Evolutionary conservation across 2,888 invertebrate species (phyloP), one percentile per base, ranked within the genome.

Genomic region (Clepsis dumicolana): DNA sequence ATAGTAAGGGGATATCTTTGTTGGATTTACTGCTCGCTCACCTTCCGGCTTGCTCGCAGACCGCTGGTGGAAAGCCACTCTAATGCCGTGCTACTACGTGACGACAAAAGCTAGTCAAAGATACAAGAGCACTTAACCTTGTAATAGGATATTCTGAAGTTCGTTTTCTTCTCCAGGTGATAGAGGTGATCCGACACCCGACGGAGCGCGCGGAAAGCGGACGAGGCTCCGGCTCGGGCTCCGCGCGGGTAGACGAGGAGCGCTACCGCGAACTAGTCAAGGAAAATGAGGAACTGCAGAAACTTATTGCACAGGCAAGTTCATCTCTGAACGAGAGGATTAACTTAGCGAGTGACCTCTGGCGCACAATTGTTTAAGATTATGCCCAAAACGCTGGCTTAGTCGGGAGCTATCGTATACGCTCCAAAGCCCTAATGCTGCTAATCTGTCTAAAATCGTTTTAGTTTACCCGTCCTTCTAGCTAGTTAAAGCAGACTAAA

Each of bases 241-340:
- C 97, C 32, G 97, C 97, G 77, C 90, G 91, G 3, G 99, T 98
- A 81, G 99, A 99, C 81, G 99, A 99, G 85, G 99, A 99, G 87
- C 95, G 97, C 73, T 98, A 98, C 89, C 97, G 98, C 81, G 98
- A 98, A 83, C 94, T 99, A 67, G 95, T 98, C 67, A 96, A 95
- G 72, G 99, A 99, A 93, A 99, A 99, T 89, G 99, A 99, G 84
- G 98, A 99, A 83, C 94, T 99, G 73, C 98, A 99, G 94, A 97
- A 97, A 92, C 96, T 99, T 77, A 99, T 99, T 85, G 96, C 97
- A 75, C 97, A 97, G 95, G 99, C 98, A 16, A 32, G 12, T 18
- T 8, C n/a, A 41, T 41, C 44, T 29, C 29, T 29, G 29, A 29
- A 4, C 7, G 29, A 29, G 7, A 29, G 7, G 29, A 4, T 29